These are phyloP conservation scores for Callionymus lyra DNA, from an alignment of 2,113 vertebrate species.

Conservation along the genomic window DNA sequence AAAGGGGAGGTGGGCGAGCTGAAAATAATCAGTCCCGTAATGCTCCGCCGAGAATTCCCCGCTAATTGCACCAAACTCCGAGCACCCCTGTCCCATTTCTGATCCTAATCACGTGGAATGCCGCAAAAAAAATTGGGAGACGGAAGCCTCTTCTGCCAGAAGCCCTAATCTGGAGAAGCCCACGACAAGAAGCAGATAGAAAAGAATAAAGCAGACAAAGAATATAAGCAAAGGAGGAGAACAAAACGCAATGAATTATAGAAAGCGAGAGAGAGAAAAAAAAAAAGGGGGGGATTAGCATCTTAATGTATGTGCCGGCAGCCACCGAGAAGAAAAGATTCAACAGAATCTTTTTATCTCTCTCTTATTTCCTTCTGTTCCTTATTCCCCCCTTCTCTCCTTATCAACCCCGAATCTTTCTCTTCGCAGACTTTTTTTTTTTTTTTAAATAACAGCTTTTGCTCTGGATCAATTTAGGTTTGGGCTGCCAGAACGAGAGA, in stretches of 20 bases:
- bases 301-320: constrained; percentile 60
- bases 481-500: too few species aligned
- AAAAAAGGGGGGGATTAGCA: constrained; percentile 52
- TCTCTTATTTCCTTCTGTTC: constrained; percentile 22
- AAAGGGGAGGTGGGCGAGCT: constrained; percentile 32
- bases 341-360: constrained; percentile 42
- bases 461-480: too few species aligned
- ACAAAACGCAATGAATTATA: constrained; percentile 63
- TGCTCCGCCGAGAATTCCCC: constrained; percentile 43
- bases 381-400: constrained; percentile 12
- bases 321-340: constrained; percentile 52
- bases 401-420: constrained; percentile 43
- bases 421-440: constrained; percentile 23
- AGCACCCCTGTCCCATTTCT: constrained; percentile 56
- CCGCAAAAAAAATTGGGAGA: constrained; percentile 59
- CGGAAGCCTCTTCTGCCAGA: constrained; percentile 48
- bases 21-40: constrained; percentile 49
- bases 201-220: constrained; percentile 32
- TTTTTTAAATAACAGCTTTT: constrained; percentile 3
- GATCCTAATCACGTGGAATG: constrained; percentile 60
- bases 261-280: constrained; percentile 54
- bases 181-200: constrained; percentile 36
- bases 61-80: constrained; percentile 50
- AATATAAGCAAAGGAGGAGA: constrained; percentile 33
- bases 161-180: constrained; percentile 50